These are phyloP conservation scores for Brachionus angularis DNA, from an alignment of 1,140 invertebrate genomes.

Conservation along the genomic window DNA sequence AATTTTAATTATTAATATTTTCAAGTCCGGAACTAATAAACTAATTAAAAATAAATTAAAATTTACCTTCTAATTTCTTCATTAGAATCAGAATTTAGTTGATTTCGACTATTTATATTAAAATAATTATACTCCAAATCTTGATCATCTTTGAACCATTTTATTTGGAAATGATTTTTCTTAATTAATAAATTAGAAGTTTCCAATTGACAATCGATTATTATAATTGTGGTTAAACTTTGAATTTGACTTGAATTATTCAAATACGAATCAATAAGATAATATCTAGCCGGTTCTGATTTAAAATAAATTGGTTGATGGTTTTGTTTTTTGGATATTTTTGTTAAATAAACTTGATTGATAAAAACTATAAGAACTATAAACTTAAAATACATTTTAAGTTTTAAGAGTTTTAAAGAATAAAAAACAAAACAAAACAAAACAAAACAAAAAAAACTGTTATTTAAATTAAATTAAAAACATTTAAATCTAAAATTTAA, in stretches of 20 bases:
- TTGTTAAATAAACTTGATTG: neutral
- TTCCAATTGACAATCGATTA: slow-evolving; percentile 4
- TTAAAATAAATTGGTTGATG: slow-evolving; percentile 13
- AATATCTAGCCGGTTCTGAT: neutral
- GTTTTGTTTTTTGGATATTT: neutral
- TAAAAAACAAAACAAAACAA: no score
- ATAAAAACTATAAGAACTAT: neutral
- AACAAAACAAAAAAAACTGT: neutral
- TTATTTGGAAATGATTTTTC: slow-evolving; percentile 17
- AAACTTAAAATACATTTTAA: neutral
- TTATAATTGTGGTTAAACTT: neutral
- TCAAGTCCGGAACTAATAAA: no score
- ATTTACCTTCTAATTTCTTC: neutral
- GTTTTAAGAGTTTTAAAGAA: no score
- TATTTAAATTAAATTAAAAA: neutral
- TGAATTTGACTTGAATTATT: neutral
- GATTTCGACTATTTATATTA: slow-evolving; percentile 7
- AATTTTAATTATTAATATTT: no score
- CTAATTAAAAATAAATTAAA: no score
- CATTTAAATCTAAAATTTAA: no score
- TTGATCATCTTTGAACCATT: slow-evolving; percentile 6
- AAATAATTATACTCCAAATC: no score
- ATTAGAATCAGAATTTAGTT: neutral
- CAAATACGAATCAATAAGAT: slow-evolving; percentile 5
- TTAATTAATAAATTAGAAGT: neutral